Evolutionary conservation across 2,113 vertebrate genomes (phyloP).

Genomic region (Lynx canadensis): DNA sequence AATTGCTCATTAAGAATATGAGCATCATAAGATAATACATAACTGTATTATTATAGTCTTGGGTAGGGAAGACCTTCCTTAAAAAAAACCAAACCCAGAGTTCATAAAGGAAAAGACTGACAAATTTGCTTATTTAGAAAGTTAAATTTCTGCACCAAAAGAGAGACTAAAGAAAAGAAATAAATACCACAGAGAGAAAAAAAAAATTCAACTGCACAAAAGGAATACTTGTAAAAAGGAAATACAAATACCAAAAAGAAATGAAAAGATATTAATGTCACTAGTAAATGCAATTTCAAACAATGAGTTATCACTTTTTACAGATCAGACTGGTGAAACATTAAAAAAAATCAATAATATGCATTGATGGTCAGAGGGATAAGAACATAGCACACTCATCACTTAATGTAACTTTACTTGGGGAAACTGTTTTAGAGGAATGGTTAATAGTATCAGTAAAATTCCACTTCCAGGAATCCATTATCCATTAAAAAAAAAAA

Average conservation of each 20-base stretch:
- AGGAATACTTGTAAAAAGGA: neutral
- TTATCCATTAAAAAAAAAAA: neutral
- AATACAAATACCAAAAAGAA: neutral
- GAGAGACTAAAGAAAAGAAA: neutral
- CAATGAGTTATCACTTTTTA: neutral
- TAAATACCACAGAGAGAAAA: neutral
- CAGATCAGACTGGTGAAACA: neutral
- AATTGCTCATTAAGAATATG: neutral
- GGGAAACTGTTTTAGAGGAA: constrained; percentile 13
- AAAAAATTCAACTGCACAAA: neutral
- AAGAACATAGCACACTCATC: neutral
- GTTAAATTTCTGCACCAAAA: neutral
- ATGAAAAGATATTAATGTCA: neutral
- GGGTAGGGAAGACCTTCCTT: neutral
- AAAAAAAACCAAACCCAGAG: neutral
- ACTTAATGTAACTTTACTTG: neutral
- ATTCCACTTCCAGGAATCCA: constrained; percentile 22
- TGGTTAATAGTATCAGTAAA: neutral
- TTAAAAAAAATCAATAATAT: neutral
- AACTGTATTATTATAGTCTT: neutral
- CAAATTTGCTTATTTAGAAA: neutral
- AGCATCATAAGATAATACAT: neutral
- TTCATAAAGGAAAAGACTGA: neutral
- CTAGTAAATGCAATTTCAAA: neutral
- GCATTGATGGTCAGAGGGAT: neutral